Base-by-base conservation (phyloP, 2,113 vertebrate genomes). In the Dromaius novaehollandiae region DNA sequence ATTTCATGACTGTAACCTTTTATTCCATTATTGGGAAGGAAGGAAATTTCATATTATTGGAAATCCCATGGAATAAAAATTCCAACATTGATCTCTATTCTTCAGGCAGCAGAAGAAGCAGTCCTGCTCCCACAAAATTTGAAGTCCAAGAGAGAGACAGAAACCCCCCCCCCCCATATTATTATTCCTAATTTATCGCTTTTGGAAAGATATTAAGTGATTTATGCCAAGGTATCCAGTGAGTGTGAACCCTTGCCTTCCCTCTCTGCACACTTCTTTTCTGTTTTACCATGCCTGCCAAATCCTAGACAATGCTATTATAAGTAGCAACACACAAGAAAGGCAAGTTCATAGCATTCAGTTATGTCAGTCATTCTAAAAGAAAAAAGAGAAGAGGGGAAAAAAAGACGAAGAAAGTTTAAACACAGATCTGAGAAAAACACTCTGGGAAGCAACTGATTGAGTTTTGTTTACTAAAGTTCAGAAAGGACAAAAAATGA, bases 201-300 rank as follows among this genome's bases (percentile, higher is more conserved):
- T 5, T 71, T 8, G 56, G 30, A 50, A 48, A 66, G 21, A 40
- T 50, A 30, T 32, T 42, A 66, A 60, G 6, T 34, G 8, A 1
- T 76, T 89, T 89, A 12, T 88, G 25, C 44, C 32, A 79, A 20
- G 7, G 30, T 53, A 19, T 32, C 12, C 32, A 87, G 66, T 4
- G 6, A 44, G 24, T 22, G 18, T 5, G 26, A 91, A 11, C 2
- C 19, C 44, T 50, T 17, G 3, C 65, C 50, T 85, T 73, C 3
- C 11, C 5, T 0, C 4, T 36, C 40, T 28, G 7, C 30, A 17
- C 4, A 50, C 4, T 11, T 24, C 18, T 44, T 46, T 14, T 38
- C 10, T 36, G 13, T 76, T 79, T 77, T 30, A 66, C 20, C 28
- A 3, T 1, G 1, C 19, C 44, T 73, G 28, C 7, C 38, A 42